phyloP scores from a whole-genome alignment of 2,888 invertebrate species.

The Eupithecia tripunctaria region DNA sequence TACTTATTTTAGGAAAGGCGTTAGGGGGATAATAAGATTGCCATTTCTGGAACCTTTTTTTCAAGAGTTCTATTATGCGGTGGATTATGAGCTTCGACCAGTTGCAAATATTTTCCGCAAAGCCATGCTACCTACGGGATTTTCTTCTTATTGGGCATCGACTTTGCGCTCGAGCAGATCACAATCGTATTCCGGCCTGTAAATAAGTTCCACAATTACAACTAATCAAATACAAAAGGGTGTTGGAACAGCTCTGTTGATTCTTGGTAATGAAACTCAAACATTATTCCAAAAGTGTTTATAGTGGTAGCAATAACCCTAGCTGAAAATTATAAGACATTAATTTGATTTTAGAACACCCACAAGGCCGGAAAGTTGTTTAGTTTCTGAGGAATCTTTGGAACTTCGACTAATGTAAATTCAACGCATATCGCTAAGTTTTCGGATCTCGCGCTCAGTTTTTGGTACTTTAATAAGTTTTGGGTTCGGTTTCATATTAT shows the following conservation, averaged over 20 bases:
- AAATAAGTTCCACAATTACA: background rate
- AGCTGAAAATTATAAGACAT: conserved; percentile 36
- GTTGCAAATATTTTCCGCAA: conserved; percentile 4
- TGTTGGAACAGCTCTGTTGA: conserved; percentile 16
- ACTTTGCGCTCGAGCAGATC: background rate
- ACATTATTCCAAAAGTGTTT: conserved; percentile 25
- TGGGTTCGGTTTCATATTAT: conserved; percentile 14
- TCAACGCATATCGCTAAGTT: conserved; percentile 40
- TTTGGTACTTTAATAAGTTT: conserved; percentile 24
- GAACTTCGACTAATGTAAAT: conserved; percentile 39
- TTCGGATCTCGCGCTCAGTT: conserved; percentile 35
- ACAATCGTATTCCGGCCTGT: background rate
- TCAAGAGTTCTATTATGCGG: conserved; percentile 20
- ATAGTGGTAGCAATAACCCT: conserved; percentile 22
- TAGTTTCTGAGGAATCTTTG: conserved; percentile 37
- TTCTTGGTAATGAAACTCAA: conserved; percentile 20
- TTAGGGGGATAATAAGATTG: conserved; percentile 17
- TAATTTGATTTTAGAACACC: conserved; percentile 42
- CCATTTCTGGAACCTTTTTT: conserved; percentile 18
- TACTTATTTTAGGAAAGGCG: conserved; percentile 26
- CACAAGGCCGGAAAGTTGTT: conserved; percentile 39
- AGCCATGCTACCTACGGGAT: background rate
- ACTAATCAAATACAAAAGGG: conserved; percentile 10
- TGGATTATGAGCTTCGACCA: conserved; percentile 20
- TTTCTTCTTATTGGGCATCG: background rate